A percentile compares a stretch with the other conserved stretches of the same genome.
Conservation (phyloP, 1,140 invertebrate species). For the Calliopsis andreniformis region DNA sequence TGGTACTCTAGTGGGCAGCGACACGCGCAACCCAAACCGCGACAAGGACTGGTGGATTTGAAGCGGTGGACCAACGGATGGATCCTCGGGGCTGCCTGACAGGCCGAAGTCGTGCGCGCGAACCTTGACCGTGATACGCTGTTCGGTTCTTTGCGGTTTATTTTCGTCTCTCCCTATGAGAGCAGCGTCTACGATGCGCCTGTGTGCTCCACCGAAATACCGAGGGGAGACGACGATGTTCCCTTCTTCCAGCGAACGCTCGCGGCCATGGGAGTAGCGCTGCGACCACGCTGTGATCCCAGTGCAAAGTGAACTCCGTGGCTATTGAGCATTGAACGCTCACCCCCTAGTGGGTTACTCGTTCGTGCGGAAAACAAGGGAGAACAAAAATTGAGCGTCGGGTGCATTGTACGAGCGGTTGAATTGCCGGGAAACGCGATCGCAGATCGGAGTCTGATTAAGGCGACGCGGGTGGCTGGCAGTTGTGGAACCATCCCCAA, state of each 20-base stretch:
- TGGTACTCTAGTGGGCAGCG: not conserved
- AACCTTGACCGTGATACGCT: slow-evolving; percentile 44
- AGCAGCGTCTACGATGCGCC: not conserved
- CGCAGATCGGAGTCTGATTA: too few species aligned
- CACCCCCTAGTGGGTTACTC: too few species aligned
- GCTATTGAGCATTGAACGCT: too few species aligned
- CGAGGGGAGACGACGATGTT: not conserved
- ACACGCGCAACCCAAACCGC: too few species aligned
- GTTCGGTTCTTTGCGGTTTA: not conserved
- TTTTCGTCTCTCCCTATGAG: not conserved
- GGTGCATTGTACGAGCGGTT: too few species aligned
- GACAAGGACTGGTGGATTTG: too few species aligned
- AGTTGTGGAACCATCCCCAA: not conserved
- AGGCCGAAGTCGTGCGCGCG: not conserved
- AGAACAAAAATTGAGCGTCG: too few species aligned
- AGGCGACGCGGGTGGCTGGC: not conserved
- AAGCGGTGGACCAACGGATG: slow-evolving; percentile 9
- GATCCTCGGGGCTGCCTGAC: not conserved
- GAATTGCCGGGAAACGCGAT: not conserved
- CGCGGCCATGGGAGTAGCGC: too few species aligned
- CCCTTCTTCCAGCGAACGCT: not conserved
- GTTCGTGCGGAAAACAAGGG: too few species aligned
- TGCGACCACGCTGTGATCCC: too few species aligned
- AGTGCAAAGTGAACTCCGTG: too few species aligned
- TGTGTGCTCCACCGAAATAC: not conserved